phyloP scores from a whole-genome alignment of 2,113 vertebrate genomes.

The Chrysemys picta region DNA sequence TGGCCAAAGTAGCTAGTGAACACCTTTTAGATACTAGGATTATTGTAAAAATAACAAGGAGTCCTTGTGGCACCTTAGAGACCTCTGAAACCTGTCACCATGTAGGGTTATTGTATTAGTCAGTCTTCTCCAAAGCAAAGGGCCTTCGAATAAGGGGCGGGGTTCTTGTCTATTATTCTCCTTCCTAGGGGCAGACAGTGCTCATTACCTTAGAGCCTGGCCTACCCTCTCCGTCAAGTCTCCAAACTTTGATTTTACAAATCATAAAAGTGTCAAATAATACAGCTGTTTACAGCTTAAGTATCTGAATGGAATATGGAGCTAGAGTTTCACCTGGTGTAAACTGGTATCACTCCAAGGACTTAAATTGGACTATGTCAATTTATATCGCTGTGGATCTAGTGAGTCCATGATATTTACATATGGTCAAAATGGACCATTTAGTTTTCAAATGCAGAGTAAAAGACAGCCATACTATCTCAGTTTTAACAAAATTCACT shows the following conservation, averaged over 20 bases:
- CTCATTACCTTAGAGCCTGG: background rate
- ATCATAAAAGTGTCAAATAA: background rate
- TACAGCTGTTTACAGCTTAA: background rate
- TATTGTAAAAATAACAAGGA: too few species aligned
- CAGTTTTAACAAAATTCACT: background rate
- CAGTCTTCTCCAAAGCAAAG: background rate
- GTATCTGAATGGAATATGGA: background rate
- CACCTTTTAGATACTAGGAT: background rate
- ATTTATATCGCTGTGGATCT: background rate
- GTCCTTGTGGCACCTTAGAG: too few species aligned
- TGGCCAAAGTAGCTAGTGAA: background rate
- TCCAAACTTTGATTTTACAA: background rate
- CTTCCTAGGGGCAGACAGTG: background rate
- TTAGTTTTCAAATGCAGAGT: background rate
- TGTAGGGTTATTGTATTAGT: background rate
- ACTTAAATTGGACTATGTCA: background rate
- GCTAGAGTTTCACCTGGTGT: background rate
- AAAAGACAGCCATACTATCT: background rate
- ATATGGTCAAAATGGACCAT: background rate
- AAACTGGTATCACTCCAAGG: background rate
- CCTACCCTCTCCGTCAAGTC: background rate
- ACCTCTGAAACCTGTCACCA: too few species aligned
- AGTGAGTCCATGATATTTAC: background rate
- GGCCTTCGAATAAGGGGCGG: background rate
- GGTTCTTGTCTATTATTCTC: rapidly evolving